Conservation (phyloP, 2,888 invertebrate species). For the Colostygia pectinataria region DNA sequence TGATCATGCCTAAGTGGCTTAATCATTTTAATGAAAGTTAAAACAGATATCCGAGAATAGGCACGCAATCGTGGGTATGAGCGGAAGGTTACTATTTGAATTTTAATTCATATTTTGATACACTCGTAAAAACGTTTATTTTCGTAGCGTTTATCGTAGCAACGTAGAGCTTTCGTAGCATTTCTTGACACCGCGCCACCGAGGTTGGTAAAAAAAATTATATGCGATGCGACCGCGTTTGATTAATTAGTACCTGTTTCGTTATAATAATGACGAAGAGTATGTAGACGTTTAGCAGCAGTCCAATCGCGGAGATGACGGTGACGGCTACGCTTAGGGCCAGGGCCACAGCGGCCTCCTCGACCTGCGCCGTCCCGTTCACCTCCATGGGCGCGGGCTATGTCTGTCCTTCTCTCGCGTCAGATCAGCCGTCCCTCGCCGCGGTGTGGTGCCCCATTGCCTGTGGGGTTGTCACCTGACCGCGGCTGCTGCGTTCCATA, state of each 20-base stretch:
- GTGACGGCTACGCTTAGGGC: slow-evolving; percentile 86
- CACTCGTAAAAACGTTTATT: background rate
- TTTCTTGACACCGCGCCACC: too few relatives aligned
- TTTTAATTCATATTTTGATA: too few relatives aligned
- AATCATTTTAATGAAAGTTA: too few relatives aligned
- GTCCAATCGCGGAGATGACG: slow-evolving; percentile 87
- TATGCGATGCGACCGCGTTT: too few relatives aligned
- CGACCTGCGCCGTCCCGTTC: slow-evolving; percentile 73
- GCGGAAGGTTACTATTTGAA: too few relatives aligned
- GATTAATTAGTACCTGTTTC: slow-evolving; percentile 85
- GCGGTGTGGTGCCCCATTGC: slow-evolving; percentile 39
- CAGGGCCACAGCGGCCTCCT: slow-evolving; percentile 85
- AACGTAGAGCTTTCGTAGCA: slow-evolving; percentile 20
- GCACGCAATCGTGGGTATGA: too few relatives aligned
- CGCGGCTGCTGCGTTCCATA: slow-evolving; percentile 73
- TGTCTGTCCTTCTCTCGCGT: slow-evolving; percentile 49
- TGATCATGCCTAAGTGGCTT: too few relatives aligned
- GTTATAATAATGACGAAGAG: slow-evolving; percentile 88
- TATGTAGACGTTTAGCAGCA: slow-evolving; percentile 89
- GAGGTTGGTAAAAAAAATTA: too few relatives aligned
- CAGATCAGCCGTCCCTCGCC: slow-evolving; percentile 53
- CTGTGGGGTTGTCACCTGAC: slow-evolving; percentile 63
- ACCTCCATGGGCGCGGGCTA: slow-evolving; percentile 58
- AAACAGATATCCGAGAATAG: too few relatives aligned
- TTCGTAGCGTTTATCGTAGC: slow-evolving; percentile 20